Percentiles rank a stretch among this genome's conserved stretches.
phyloP scores from a whole-genome alignment of 2,888 invertebrate genomes.

The Erynnis tages region DNA sequence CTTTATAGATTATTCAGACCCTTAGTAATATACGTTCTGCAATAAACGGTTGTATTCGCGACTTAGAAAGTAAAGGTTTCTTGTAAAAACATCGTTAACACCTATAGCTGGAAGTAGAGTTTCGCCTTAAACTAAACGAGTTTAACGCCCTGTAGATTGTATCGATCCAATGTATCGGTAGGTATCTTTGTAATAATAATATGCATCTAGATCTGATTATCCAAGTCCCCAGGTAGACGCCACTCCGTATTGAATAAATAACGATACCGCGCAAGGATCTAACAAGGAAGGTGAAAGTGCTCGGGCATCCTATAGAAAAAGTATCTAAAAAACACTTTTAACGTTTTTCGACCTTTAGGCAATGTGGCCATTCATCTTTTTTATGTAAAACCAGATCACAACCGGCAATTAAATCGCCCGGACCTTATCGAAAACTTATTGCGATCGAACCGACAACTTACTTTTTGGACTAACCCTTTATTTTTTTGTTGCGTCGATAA shows the following conservation, averaged over 20 bases:
- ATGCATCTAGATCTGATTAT: constrained; percentile 68
- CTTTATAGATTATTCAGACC: too few relatives aligned
- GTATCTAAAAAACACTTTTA: constrained; percentile 63
- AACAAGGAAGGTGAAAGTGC: constrained; percentile 73
- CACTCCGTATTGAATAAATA: constrained; percentile 62
- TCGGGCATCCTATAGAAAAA: constrained; percentile 65
- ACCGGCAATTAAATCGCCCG: constrained; percentile 80
- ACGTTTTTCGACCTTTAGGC: constrained; percentile 72
- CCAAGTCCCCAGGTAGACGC: constrained; percentile 53
- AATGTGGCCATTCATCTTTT: constrained; percentile 76
- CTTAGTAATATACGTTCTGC: too few relatives aligned
- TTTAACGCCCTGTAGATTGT: constrained; percentile 42
- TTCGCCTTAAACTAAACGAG: constrained; percentile 36
- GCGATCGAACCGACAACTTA: constrained; percentile 79
- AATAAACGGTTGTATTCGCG: too few relatives aligned
- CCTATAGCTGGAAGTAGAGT: constrained; percentile 27
- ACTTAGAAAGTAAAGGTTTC: too few relatives aligned
- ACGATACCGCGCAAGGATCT: constrained; percentile 48
- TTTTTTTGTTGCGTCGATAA: constrained; percentile 74
- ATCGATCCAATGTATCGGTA: constrained; percentile 44
- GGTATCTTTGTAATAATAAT: constrained; percentile 56
- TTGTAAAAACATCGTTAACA: constrained; percentile 5
- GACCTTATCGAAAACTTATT: constrained; percentile 81
- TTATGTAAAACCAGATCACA: constrained; percentile 81
- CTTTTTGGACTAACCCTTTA: constrained; percentile 80